A percentile compares a stretch with the other conserved stretches of the same genome.
phyloP scores from a whole-genome alignment of 2,888 invertebrate genomes.

The Candidula unifasciata region DNA sequence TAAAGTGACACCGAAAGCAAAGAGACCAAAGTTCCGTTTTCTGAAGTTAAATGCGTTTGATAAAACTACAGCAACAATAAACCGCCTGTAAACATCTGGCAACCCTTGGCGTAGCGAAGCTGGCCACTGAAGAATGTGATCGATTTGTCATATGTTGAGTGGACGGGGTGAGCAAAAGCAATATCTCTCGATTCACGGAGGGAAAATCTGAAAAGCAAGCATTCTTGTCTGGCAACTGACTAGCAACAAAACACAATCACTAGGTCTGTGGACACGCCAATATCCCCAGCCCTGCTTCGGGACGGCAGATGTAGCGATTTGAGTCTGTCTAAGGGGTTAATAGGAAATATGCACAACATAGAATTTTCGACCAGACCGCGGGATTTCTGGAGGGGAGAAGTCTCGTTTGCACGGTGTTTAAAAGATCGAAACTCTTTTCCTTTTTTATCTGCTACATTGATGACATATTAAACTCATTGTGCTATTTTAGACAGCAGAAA shows the following conservation, averaged over 20 bases:
- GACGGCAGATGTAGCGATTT: neutral
- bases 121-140: slow-evolving; percentile 21
- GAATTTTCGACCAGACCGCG: too few relatives aligned
- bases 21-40: too few relatives aligned
- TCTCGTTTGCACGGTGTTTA: too few relatives aligned
- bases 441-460: too few relatives aligned
- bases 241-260: slow-evolving; percentile 28
- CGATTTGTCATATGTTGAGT: slow-evolving; percentile 15
- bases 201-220: slow-evolving; percentile 13
- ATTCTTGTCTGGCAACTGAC: slow-evolving; percentile 9
- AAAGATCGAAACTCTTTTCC: too few relatives aligned
- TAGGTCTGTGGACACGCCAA: neutral
- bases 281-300: neutral
- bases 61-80: neutral
- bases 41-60: neutral
- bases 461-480: too few relatives aligned
- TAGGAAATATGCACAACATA: neutral
- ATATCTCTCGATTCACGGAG: slow-evolving; percentile 5
- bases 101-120: slow-evolving; percentile 1
- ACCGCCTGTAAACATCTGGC: neutral
- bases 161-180: slow-evolving; percentile 10
- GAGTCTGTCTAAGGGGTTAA: neutral
- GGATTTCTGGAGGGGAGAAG: too few relatives aligned
- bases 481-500: too few relatives aligned
- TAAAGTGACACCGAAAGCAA: too few relatives aligned